Base-by-base conservation (phyloP, 2,797 vertebrate species). In the Balearica regulorum region DNA sequence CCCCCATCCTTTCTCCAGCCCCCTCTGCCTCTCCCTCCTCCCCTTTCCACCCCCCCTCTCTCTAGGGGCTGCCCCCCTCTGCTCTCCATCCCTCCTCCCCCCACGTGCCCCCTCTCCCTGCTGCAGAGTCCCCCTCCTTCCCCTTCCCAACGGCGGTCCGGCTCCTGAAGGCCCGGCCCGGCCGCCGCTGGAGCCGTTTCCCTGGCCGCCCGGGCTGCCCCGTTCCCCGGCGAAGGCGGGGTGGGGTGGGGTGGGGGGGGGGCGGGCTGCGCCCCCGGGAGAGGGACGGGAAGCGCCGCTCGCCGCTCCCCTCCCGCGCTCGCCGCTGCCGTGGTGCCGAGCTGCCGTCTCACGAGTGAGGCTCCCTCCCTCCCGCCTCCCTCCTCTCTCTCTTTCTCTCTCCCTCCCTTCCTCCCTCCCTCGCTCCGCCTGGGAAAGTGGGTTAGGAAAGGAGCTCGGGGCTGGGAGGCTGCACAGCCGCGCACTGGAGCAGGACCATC, bases 121-220 rank as follows among this genome's bases (percentile, higher is more conserved):
- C 76, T 80, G 69, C 91, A 69, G n/a, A 31, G 33, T 9, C 58
- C 15, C 14, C 8, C 39, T 26, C 35, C 28, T 10, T 44, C 5
- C 28, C 60, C 15, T 51, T 22, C 35, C 33, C 31, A n/a, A 29
- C 18, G 10, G 33, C 41, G 16, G 24, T 37, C 73, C 37, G 15
- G 54, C 73, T 78, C 41, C 39, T 55, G 28, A 28, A 94, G 97
- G 97, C 92, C 92, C 76, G 96, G 97, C 80, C 93, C 86, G 97
- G 98, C 98, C 98, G 98, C 54, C 51, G 51, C 98, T 97, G 98
- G 97, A 98, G 97, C 98, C 98, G 98, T 98, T 99, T 98, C 98
- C 98, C 96, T 98, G 98, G 98, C 98, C 98, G 98, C 98, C 97
- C 96, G 89, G 97, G 97, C 97, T 96, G 22, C 55, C 25, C 28